These are phyloP conservation scores for Pimephales promelas DNA, from an alignment of 2,113 vertebrate species.

Conservation along the genomic window DNA sequence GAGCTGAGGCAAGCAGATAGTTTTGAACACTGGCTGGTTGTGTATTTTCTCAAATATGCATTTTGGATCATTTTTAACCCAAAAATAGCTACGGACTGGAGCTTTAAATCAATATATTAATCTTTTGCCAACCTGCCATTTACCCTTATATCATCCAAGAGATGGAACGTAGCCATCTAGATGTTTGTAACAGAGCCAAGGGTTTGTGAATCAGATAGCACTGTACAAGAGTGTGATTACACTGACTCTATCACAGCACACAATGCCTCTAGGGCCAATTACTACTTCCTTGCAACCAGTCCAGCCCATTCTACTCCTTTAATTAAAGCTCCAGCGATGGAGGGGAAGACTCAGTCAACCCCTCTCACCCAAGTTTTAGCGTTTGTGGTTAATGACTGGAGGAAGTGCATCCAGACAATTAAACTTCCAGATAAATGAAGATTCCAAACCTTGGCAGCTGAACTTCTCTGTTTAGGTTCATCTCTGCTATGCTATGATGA, in stretches of 20 bases:
- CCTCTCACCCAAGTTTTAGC: constrained; percentile 22
- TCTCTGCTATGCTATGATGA: constrained; percentile 26
- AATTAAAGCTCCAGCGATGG: constrained; percentile 30
- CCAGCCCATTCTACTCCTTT: constrained; percentile 31
- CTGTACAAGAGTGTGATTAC: constrained; percentile 33
- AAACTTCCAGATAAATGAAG: constrained; percentile 33
- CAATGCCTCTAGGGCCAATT: constrained; percentile 45
- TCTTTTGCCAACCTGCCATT: not conserved
- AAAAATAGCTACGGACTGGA: too few relatives aligned
- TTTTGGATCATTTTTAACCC: too few relatives aligned
- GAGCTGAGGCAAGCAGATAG: too few relatives aligned
- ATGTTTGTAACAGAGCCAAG: constrained; percentile 25
- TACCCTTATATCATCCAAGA: not conserved
- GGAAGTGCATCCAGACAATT: constrained; percentile 40
- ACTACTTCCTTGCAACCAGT: constrained; percentile 32
- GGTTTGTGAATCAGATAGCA: constrained; percentile 36
- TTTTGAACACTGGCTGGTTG: too few relatives aligned
- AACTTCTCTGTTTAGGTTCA: constrained; percentile 39
- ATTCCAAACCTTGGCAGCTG: constrained; percentile 35
- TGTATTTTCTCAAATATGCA: too few relatives aligned
- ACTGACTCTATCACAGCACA: constrained; percentile 37
- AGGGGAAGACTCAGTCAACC: constrained; percentile 38
- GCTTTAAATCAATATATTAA: not conserved
- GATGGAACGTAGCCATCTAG: not conserved
- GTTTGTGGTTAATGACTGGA: constrained; percentile 43